Conservation (phyloP, 2,888 invertebrate genomes). For the Diadegma fenestrale region DNA sequence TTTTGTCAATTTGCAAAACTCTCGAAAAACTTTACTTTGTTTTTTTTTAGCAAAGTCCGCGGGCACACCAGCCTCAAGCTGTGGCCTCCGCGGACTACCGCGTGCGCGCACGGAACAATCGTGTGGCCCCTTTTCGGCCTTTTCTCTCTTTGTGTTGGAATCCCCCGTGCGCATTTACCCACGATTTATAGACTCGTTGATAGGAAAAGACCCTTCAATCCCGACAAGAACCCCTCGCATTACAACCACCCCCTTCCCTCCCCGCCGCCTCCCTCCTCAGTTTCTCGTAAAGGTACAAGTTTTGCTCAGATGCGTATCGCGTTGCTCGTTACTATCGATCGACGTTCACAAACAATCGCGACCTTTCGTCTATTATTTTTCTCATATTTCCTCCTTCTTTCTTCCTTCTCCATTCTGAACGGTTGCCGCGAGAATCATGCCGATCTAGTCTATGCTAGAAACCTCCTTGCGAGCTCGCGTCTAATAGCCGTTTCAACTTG, state of each 20-base stretch:
- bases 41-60: background rate
- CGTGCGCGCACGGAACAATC: background rate
- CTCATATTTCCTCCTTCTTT: background rate
- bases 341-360: slow-evolving; percentile 23
- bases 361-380: background rate
- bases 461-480: background rate
- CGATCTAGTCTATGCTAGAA: background rate
- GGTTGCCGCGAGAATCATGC: slow-evolving; percentile 26
- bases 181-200: slow-evolving; percentile 8
- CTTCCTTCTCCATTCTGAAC: background rate
- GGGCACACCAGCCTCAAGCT: background rate
- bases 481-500: slow-evolving; percentile 14
- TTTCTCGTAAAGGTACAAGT: background rate
- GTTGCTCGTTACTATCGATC: slow-evolving; percentile 6
- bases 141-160: background rate
- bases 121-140: background rate
- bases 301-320: slow-evolving; percentile 1
- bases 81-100: background rate
- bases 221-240: slow-evolving; percentile 1
- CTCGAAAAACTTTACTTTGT: background rate
- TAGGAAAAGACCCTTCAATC: slow-evolving; percentile 10
- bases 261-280: background rate
- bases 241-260: background rate
- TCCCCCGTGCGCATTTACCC: slow-evolving; percentile 3
- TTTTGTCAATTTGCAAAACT: background rate